These are phyloP conservation scores for Lophotis ruficrista DNA, from an alignment of 2,113 vertebrate species.

Conservation along the genomic window DNA sequence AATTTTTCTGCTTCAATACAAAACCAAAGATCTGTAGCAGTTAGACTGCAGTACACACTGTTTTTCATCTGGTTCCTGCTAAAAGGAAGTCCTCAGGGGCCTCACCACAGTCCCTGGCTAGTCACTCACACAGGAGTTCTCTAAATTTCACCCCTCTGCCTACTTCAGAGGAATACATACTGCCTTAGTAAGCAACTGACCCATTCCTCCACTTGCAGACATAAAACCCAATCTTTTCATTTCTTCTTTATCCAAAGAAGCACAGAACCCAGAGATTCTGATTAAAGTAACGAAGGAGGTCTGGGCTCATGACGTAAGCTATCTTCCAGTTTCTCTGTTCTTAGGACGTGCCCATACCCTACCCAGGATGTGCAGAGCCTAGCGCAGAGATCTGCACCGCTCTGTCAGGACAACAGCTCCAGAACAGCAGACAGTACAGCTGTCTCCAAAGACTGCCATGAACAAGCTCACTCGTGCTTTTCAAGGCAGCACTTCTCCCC, in stretches of 20 bases:
- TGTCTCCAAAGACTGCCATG: not conserved
- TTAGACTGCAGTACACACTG: not conserved
- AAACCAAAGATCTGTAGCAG: not conserved
- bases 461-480: not conserved
- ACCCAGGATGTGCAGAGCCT: not conserved
- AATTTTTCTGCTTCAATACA: not conserved
- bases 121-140: rapidly evolving
- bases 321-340: not conserved
- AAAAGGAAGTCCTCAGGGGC: not conserved
- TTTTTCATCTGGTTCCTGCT: not conserved
- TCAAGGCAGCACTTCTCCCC: not conserved
- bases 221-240: not conserved
- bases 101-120: not conserved
- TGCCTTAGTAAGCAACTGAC: not conserved
- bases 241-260: not conserved
- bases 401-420: not conserved
- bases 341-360: not conserved
- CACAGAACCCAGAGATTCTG: not conserved
- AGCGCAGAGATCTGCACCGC: not conserved
- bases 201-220: not conserved
- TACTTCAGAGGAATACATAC: not conserved
- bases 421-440: not conserved
- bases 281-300: not conserved
- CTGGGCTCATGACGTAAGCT: not conserved
- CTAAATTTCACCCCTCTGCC: not conserved